Conservation (phyloP, 2,888 invertebrate genomes). For the Drosophila heteroneura region DNA sequence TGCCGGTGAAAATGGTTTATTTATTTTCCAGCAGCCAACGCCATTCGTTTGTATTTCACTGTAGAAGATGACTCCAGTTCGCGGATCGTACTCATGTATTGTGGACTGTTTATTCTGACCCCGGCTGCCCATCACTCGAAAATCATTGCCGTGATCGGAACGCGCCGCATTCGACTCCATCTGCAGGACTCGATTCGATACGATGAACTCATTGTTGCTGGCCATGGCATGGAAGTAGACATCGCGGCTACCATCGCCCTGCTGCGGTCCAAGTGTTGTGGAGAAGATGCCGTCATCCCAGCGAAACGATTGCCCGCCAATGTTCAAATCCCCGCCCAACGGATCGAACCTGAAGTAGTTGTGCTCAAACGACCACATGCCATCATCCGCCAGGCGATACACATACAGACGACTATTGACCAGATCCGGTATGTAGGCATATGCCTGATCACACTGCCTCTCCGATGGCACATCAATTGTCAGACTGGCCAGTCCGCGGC, state of each 20-base stretch:
- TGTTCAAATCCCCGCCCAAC: conserved; percentile 88
- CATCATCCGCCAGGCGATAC: conserved; percentile 85
- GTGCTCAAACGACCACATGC: conserved; percentile 90
- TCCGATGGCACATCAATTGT: conserved; percentile 88
- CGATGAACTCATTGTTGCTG: conserved; percentile 89
- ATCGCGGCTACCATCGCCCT: conserved; percentile 87
- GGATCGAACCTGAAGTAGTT: conserved; percentile 92
- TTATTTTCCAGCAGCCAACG: conserved; percentile 91
- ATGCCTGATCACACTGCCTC: conserved; percentile 88
- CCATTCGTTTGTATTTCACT: conserved; percentile 90
- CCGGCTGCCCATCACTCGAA: conserved; percentile 88
- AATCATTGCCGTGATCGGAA: conserved; percentile 87
- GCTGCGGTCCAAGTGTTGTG: conserved; percentile 87
- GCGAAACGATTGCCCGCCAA: conserved; percentile 90
- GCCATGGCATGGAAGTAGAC: conserved; percentile 93
- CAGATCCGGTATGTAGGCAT: conserved; percentile 89
- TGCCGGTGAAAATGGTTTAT: conserved; percentile 83
- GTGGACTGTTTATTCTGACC: conserved; percentile 89
- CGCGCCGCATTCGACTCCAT: conserved; percentile 87
- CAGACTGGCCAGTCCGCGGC: conserved; percentile 88
- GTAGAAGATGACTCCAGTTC: conserved; percentile 89
- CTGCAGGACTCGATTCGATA: conserved; percentile 88
- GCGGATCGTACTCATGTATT: conserved; percentile 88
- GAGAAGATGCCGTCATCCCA: conserved; percentile 94
- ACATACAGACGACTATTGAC: conserved; percentile 83